Evolutionary conservation across 2,113 vertebrate genomes (phyloP).

Genomic region (Desmodus rotundus): DNA sequence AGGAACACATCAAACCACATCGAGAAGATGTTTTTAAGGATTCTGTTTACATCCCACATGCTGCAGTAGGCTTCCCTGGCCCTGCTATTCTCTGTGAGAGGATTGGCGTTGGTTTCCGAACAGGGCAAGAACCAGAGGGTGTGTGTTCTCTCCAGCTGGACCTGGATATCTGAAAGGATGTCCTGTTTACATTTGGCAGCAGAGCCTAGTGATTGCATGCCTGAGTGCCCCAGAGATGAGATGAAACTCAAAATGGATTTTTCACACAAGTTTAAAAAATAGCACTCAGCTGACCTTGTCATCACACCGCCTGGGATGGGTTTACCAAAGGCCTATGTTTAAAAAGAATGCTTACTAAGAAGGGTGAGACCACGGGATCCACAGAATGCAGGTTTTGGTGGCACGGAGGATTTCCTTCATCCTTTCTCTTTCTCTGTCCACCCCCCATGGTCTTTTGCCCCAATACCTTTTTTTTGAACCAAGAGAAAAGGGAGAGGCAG

Average conservation of each 20-base stretch:
- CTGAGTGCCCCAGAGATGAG: constrained; percentile 77
- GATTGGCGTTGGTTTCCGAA: constrained; percentile 79
- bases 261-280: constrained; percentile 83
- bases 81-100: constrained; percentile 78
- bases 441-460: not conserved
- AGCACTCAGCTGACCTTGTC: constrained; percentile 79
- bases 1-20: constrained; percentile 76
- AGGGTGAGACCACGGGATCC: constrained; percentile 59
- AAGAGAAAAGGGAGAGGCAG: constrained; percentile 56
- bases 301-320: constrained; percentile 78
- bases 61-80: constrained; percentile 66
- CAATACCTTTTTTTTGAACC: not conserved
- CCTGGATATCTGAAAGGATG: constrained; percentile 83
- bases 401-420: constrained; percentile 60
- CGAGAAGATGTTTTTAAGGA: constrained; percentile 77
- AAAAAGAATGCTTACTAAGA: constrained; percentile 67
- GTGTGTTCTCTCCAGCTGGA: constrained; percentile 82
- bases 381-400: constrained; percentile 58
- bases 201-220: constrained; percentile 76
- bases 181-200: constrained; percentile 85
- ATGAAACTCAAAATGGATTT: constrained; percentile 79
- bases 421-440: not conserved
- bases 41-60: constrained; percentile 79
- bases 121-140: constrained; percentile 75
- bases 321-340: constrained; percentile 75